Evolutionary conservation across 2,797 vertebrate species (phyloP).

Genomic region (Meda fulgida): DNA sequence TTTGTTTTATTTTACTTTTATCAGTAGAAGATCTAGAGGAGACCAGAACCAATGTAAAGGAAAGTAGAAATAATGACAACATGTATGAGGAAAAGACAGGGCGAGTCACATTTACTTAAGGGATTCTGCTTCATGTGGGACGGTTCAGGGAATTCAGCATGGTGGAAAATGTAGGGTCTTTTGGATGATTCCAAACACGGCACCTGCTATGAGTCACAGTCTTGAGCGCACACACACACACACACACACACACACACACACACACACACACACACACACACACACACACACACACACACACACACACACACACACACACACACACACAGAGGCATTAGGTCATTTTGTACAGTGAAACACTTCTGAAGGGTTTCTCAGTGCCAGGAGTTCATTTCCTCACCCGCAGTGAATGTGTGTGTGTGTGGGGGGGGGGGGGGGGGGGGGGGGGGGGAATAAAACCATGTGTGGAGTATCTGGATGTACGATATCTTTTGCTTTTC

Average conservation of each 20-base stretch:
- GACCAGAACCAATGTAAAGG: too few relatives aligned
- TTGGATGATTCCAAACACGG: slow-evolving; percentile 1
- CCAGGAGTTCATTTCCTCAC: background rate
- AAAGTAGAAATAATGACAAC: background rate
- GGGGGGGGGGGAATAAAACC: background rate
- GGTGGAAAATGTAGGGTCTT: background rate
- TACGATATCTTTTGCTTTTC: background rate
- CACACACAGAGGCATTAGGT: background rate
- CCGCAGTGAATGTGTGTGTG: background rate
- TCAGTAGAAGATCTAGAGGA: background rate
- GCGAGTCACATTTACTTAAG: background rate
- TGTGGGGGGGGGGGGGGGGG: background rate
- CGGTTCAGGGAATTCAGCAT: background rate
- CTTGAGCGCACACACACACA: background rate
- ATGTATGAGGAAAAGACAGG: background rate
- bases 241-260: background rate
- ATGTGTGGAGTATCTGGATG: background rate
- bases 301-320: too few relatives aligned
- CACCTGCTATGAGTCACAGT: slow-evolving; percentile 21
- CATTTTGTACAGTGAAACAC: slow-evolving; percentile 3
- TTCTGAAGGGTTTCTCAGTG: background rate
- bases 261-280: too few relatives aligned
- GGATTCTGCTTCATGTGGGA: slow-evolving; percentile 23
- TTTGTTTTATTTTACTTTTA: background rate
- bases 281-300: too few relatives aligned